These are phyloP conservation scores for Cottus gobio DNA, from an alignment of 2,113 vertebrate species.

Conservation along the genomic window DNA sequence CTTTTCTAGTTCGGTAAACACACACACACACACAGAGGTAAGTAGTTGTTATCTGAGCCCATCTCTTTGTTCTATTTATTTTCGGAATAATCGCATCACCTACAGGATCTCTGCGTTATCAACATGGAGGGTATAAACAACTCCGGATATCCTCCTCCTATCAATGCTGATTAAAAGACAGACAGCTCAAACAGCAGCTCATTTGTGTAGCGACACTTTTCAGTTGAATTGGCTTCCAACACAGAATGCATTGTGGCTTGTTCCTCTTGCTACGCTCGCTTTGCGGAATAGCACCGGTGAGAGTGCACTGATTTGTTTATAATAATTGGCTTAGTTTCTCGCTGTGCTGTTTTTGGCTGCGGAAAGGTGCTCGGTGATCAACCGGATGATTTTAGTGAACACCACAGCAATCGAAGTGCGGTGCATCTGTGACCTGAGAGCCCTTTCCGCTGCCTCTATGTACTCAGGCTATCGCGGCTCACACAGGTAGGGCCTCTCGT, in stretches of 20 bases:
- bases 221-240: constrained; percentile 8
- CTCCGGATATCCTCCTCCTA: constrained; percentile 21
- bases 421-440: constrained; percentile 63
- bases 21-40: constrained; percentile 17
- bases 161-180: constrained; percentile 39
- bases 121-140: constrained; percentile 37
- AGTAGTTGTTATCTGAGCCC: constrained; percentile 46
- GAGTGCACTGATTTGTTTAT: constrained; percentile 47
- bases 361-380: constrained; percentile 26
- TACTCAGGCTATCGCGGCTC: constrained; percentile 66
- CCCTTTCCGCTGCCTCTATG: constrained; percentile 54
- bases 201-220: constrained; percentile 8
- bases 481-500: constrained; percentile 62
- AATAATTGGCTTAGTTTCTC: constrained; percentile 51
- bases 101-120: constrained; percentile 28
- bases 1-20: constrained; percentile 30
- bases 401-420: constrained; percentile 47
- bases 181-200: constrained; percentile 26
- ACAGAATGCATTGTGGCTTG: not conserved
- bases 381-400: constrained; percentile 40
- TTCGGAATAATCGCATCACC: constrained; percentile 34
- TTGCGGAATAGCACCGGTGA: constrained; percentile 28
- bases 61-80: constrained; percentile 51
- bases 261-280: constrained; percentile 17
- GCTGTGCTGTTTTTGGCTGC: constrained; percentile 43